These are phyloP conservation scores for Ennomos quercinarius DNA, from an alignment of 2,888 invertebrate genomes.

Conservation along the genomic window DNA sequence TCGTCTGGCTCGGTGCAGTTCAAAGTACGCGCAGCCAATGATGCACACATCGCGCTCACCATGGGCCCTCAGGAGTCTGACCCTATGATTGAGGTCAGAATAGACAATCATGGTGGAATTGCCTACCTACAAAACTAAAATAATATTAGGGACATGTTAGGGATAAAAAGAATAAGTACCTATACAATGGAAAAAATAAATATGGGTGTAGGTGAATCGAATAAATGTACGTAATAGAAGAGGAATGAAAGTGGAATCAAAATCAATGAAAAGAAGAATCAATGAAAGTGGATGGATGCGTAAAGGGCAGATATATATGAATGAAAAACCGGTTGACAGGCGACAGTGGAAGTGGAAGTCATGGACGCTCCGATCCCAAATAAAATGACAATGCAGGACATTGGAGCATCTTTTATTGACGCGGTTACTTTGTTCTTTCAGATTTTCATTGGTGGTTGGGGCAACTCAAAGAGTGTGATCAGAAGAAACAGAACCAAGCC, in stretches of 20 bases:
- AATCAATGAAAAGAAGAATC: too few relatives aligned
- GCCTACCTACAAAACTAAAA: too few relatives aligned
- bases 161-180: too few relatives aligned
- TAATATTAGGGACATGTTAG: too few relatives aligned
- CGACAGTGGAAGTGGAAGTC: too few relatives aligned
- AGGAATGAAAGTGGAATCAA: background rate
- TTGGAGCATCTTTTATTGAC: background rate
- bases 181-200: too few relatives aligned
- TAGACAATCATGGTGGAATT: background rate
- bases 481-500: constrained; percentile 92
- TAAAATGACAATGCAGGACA: background rate
- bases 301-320: too few relatives aligned
- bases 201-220: too few relatives aligned
- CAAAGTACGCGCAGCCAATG: constrained; percentile 91
- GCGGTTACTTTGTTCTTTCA: constrained; percentile 47
- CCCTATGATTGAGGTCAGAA: constrained; percentile 91
- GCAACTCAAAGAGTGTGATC: constrained; percentile 93
- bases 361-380: too few relatives aligned
- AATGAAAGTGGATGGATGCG: too few relatives aligned
- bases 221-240: too few relatives aligned
- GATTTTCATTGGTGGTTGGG: constrained; percentile 96
- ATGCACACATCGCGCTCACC: constrained; percentile 94
- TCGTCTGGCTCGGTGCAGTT: constrained; percentile 89
- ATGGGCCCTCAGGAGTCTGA: constrained; percentile 88
- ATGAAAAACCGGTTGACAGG: too few relatives aligned